These are phyloP conservation scores for Dione vanillae DNA, from an alignment of 2,888 invertebrate species.

Conservation along the genomic window DNA sequence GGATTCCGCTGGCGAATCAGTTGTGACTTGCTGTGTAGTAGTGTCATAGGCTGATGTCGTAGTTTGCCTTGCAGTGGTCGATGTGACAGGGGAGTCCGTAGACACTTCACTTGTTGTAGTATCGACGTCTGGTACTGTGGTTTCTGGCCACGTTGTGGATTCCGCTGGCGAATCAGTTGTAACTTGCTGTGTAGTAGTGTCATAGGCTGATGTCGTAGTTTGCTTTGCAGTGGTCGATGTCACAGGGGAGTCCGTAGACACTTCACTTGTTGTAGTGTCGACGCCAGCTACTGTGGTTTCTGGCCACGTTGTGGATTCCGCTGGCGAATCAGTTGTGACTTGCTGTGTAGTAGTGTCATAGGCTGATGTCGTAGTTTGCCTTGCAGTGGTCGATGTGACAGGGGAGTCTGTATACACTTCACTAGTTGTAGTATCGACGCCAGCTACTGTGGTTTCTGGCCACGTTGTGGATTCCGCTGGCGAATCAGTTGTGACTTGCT, in stretches of 20 bases:
- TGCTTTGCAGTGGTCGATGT: not conserved
- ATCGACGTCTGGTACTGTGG: not conserved
- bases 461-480: not conserved
- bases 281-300: not conserved
- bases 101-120: not conserved
- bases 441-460: not conserved
- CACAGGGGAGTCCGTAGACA: not conserved
- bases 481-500: not conserved
- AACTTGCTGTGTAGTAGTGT: not conserved
- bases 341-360: constrained; percentile 1
- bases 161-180: not conserved
- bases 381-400: constrained; percentile 3
- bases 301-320: not conserved
- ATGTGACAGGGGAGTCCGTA: not conserved
- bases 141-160: not conserved
- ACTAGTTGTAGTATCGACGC: not conserved
- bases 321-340: not conserved
- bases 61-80: not conserved
- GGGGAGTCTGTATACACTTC: not conserved
- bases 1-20: too few species aligned
- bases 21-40: not conserved
- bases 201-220: not conserved
- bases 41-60: not conserved
- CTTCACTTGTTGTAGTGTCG: not conserved
- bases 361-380: not conserved